Evolutionary conservation across 2,113 vertebrate species (phyloP).

Genomic region (Melanocharis versteri): DNA sequence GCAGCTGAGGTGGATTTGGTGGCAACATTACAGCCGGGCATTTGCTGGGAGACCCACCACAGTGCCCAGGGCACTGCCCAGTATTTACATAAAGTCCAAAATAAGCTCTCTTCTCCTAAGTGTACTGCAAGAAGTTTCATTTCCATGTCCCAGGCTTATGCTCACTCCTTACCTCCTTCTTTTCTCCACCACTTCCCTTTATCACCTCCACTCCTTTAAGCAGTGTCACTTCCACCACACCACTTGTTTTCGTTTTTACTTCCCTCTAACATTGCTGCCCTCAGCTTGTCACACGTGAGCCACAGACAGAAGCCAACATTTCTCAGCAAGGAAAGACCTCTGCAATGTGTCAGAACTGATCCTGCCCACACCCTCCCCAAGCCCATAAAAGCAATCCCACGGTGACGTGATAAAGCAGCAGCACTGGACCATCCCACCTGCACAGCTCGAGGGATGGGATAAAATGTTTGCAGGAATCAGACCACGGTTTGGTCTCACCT

Average conservation of each 20-base stretch:
- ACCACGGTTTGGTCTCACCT: background rate
- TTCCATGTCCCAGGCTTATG: background rate
- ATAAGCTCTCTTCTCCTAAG: background rate
- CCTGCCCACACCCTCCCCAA: background rate
- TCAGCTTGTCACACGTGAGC: background rate
- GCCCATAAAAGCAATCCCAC: background rate
- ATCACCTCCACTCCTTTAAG: background rate
- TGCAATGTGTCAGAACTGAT: background rate
- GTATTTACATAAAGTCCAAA: background rate
- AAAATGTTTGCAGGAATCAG: background rate
- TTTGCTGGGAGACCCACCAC: background rate
- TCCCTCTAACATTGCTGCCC: background rate
- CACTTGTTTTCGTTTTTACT: background rate
- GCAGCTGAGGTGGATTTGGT: background rate
- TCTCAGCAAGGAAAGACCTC: background rate
- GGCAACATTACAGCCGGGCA: background rate
- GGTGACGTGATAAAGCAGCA: fast-evolving
- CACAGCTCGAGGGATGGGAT: background rate
- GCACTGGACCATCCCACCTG: background rate
- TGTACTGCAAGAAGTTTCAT: background rate
- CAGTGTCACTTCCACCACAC: background rate
- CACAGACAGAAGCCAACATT: background rate
- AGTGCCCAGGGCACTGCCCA: background rate
- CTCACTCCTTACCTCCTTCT: background rate
- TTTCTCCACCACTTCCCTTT: background rate